A percentile compares a stretch with the other conserved stretches of the same genome.
phyloP scores from a whole-genome alignment of 2,888 invertebrate genomes.

The Hirtodrosophila cameraria region DNA sequence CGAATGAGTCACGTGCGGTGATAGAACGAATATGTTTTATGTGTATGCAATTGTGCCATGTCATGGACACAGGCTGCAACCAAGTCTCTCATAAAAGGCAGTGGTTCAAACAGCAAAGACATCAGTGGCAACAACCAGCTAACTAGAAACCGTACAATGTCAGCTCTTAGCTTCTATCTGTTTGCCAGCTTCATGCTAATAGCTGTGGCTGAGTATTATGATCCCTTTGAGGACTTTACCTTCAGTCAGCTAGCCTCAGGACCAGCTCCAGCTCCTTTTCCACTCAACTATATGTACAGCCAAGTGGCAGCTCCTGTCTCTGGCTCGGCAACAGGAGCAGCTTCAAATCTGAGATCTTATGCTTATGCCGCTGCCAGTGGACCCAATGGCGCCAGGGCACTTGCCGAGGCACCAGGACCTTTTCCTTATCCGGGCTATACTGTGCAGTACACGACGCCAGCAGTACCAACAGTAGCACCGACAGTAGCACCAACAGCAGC shows the following conservation, averaged over 20 bases:
- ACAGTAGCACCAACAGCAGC: neutral
- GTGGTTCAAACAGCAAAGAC: constrained; percentile 14
- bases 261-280: neutral
- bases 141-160: constrained; percentile 16
- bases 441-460: too few relatives aligned
- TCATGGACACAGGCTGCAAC: constrained; percentile 1
- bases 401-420: constrained; percentile 46
- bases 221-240: constrained; percentile 20
- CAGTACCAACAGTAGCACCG: neutral
- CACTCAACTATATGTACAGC: constrained; percentile 18
- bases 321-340: neutral
- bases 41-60: neutral
- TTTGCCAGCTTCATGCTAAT: constrained; percentile 27
- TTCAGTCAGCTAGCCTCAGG: neutral
- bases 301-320: neutral
- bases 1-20: constrained; percentile 42
- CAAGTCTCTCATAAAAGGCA: constrained; percentile 23
- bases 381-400: constrained; percentile 44
- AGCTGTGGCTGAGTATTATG: constrained; percentile 36
- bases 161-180: constrained; percentile 20
- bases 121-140: neutral
- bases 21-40: constrained; percentile 28
- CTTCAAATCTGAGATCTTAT: constrained; percentile 11
- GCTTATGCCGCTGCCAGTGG: constrained; percentile 37
- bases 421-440: constrained; percentile 5